Base-by-base conservation (phyloP, 2,888 invertebrate species). In the Drosophila infuscata region DNA sequence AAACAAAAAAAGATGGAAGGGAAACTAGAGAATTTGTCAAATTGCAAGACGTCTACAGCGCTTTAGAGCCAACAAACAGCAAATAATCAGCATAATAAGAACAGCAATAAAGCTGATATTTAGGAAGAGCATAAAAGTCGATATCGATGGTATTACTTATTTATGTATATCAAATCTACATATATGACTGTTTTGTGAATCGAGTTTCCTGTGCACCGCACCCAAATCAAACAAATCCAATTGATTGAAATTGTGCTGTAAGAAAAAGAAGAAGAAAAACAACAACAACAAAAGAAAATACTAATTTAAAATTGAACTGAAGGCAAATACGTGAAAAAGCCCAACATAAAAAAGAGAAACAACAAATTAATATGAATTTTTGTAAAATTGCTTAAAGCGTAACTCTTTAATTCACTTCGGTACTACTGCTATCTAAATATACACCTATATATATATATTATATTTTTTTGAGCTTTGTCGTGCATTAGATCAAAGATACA, bases 11-110 rank as follows among this genome's bases (percentile, higher is more conserved):
- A 12, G 12, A 56, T 30, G 56, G 38, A 56, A 58, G 69, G 79
- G 82, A 88, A 87, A 83, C 89, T 83, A 86, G 81, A 77, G 76
- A 85, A 85, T 72, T 86, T 86, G 73, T 74, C 74, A 80, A 78
- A 82, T 72, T 74, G 72, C 84, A 87, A 70, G 72, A 87, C 76
- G 68, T 73, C 71, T 71, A 74, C 78, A 83, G 73, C 64, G 82
- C 82, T 76, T 68, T 72, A 74, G 76, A 52, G 65, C 75, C 52
- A 64, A 53, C 58, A 62, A 48, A 56, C 41, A 56, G 30, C 43
- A 46, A 61, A 76, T 32, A 60, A 74, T 49, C 41, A 74, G 61
- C 70, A 61, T 7, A 25, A 25, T 15, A 15, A 8, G 15, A 46
- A 54, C n/a, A 67, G 62, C 33, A 73, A 32, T 9, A 57, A 51